Conservation (phyloP, 2,888 invertebrate genomes). For the Drosophila borealis region DNA sequence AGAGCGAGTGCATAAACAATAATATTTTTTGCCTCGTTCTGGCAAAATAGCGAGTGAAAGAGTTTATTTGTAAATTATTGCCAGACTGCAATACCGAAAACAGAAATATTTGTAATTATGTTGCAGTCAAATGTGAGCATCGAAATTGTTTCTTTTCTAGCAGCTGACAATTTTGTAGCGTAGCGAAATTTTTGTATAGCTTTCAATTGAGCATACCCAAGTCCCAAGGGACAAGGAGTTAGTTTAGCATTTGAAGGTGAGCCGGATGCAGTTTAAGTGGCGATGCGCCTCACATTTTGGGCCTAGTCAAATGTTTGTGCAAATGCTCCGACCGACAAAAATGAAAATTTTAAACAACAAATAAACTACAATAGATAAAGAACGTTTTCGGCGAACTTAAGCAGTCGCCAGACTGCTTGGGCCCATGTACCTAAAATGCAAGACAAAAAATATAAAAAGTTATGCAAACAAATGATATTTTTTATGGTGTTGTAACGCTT, state of each 20-base stretch:
- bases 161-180: conserved; percentile 59
- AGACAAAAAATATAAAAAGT: conserved; percentile 15
- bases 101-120: conserved; percentile 67
- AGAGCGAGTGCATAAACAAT: conserved; percentile 72
- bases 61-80: conserved; percentile 71
- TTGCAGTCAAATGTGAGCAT: conserved; percentile 62
- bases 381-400: conserved; percentile 41
- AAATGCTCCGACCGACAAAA: conserved; percentile 9
- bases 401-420: conserved; percentile 51
- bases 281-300: conserved; percentile 26
- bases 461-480: conserved; percentile 65
- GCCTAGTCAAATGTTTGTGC: conserved; percentile 41
- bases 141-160: conserved; percentile 39
- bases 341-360: background rate
- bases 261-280: conserved; percentile 26
- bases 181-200: conserved; percentile 68
- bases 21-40: conserved; percentile 69
- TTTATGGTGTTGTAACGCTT: conserved; percentile 76
- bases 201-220: conserved; percentile 48
- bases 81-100: conserved; percentile 20
- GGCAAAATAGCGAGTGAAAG: conserved; percentile 44
- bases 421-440: conserved; percentile 66
- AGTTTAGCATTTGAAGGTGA: conserved; percentile 57
- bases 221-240: conserved; percentile 22
- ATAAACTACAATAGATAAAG: conserved; percentile 27